These are phyloP conservation scores for Muscidifurax raptorellus DNA, from an alignment of 1,140 invertebrate species.

Conservation along the genomic window DNA sequence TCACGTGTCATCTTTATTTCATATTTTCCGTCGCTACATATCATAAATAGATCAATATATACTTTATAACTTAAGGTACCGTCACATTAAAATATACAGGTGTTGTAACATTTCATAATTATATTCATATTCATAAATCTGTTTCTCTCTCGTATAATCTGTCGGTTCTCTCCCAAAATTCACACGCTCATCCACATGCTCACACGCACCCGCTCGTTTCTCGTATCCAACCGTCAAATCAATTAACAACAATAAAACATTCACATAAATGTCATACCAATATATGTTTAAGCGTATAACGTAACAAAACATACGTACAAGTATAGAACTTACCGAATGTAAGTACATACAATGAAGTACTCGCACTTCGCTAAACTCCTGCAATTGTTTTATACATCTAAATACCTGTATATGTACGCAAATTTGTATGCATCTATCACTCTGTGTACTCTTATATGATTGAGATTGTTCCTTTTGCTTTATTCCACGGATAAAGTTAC, in stretches of 20 bases:
- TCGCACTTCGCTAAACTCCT: not conserved
- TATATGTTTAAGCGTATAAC: conserved; percentile 46
- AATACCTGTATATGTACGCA: conserved; percentile 31
- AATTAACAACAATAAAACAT: conserved; percentile 52
- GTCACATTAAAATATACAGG: conserved; percentile 53
- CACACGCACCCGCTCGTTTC: not conserved
- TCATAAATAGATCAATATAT: conserved; percentile 53
- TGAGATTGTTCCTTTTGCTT: conserved; percentile 33
- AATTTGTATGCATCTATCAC: conserved; percentile 46
- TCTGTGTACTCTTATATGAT: conserved; percentile 12
- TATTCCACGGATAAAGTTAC: conserved; percentile 34
- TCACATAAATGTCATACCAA: conserved; percentile 25
- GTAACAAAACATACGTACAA: conserved; percentile 53
- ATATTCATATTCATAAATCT: conserved; percentile 46
- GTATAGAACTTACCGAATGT: conserved; percentile 18
- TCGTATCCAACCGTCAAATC: conserved; percentile 31
- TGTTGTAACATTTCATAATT: conserved; percentile 46
- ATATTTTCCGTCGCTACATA: conserved; percentile 50
- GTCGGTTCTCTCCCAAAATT: not conserved
- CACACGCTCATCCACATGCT: conserved; percentile 16
- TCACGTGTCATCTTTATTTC: conserved; percentile 49
- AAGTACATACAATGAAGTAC: conserved; percentile 46
- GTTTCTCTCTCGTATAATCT: conserved; percentile 18
- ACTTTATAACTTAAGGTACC: conserved; percentile 48
- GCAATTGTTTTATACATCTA: conserved; percentile 30